Evolutionary conservation across 2,797 vertebrate genomes (phyloP).

Genomic region (Scolopax bukidnonensis): DNA sequence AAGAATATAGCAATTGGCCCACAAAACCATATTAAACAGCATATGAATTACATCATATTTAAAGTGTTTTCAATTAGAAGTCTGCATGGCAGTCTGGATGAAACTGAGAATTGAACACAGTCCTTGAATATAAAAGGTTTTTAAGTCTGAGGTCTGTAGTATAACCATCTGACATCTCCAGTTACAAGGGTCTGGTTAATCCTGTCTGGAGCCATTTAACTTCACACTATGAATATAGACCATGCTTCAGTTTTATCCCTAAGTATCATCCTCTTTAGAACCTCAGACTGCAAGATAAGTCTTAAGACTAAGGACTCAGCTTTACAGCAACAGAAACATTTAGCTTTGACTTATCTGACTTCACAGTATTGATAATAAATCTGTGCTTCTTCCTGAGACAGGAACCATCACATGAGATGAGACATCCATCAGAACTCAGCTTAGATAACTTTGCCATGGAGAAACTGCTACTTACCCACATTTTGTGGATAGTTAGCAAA

Average conservation of each 20-base stretch:
- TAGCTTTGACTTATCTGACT: not conserved
- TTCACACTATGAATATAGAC: not conserved
- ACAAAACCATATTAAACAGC: constrained; percentile 6
- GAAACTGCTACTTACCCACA: not conserved
- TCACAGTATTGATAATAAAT: not conserved
- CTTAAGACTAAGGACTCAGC: not conserved
- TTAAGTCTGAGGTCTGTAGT: not conserved
- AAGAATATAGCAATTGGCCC: not conserved
- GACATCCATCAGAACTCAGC: not conserved
- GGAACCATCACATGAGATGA: not conserved
- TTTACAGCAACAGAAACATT: not conserved
- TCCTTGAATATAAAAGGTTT: constrained; percentile 12
- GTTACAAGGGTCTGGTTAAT: not conserved
- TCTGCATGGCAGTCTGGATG: not conserved
- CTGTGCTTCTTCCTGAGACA: not conserved
- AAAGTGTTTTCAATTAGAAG: constrained; percentile 31
- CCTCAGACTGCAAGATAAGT: not conserved
- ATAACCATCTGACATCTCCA: constrained; percentile 1
- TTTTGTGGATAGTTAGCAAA: not conserved
- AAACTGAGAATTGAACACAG: constrained; percentile 3
- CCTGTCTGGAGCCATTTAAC: not conserved
- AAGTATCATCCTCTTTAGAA: not conserved
- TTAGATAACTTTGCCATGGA: not conserved
- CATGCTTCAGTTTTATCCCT: not conserved
- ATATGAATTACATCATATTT: not conserved